A percentile compares a stretch with the other conserved stretches of the same genome.
phyloP scores from a whole-genome alignment of 2,797 vertebrate species.

The Siniperca obscura region DNA sequence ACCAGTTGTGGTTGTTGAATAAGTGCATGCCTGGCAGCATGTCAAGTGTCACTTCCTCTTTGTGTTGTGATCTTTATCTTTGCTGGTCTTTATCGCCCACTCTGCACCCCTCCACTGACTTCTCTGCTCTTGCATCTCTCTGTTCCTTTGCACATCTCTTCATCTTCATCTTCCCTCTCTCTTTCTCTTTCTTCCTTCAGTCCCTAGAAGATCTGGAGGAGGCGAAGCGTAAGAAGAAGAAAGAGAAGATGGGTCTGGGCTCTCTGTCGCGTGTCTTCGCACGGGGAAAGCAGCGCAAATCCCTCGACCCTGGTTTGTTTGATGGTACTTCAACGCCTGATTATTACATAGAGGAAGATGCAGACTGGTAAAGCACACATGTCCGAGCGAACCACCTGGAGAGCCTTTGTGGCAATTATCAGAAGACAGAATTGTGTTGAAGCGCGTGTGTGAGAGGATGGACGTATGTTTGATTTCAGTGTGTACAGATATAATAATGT shows the following conservation, averaged over 20 bases:
- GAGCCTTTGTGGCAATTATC: constrained; percentile 62
- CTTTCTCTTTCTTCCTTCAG: constrained; percentile 75
- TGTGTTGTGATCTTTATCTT: constrained; percentile 57
- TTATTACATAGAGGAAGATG: constrained; percentile 99
- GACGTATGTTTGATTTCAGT: constrained; percentile 28
- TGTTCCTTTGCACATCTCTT: constrained; percentile 40
- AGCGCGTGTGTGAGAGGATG: constrained; percentile 27
- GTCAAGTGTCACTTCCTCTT: constrained; percentile 53
- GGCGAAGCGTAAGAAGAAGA: constrained; percentile 99
- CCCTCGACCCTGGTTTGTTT: constrained; percentile 96
- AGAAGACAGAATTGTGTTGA: constrained; percentile 59
- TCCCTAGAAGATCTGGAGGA: constrained; percentile 99
- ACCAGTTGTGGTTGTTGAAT: constrained; percentile 39
- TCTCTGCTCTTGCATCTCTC: constrained; percentile 38
- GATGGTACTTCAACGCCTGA: constrained; percentile 96
- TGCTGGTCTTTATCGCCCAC: constrained; percentile 41
- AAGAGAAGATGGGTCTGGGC: constrained; percentile 98
- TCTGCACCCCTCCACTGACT: constrained; percentile 43
- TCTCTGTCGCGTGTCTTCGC: constrained; percentile 98
- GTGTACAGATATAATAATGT: constrained; percentile 60
- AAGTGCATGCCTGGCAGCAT: constrained; percentile 68
- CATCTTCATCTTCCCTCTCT: constrained; percentile 26
- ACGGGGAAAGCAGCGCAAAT: constrained; percentile 97
- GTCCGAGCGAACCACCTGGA: constrained; percentile 60
- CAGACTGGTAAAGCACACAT: constrained; percentile 93